Evolutionary conservation across 2,888 invertebrate species (phyloP).

Genomic region (Rhagonycha fulva): DNA sequence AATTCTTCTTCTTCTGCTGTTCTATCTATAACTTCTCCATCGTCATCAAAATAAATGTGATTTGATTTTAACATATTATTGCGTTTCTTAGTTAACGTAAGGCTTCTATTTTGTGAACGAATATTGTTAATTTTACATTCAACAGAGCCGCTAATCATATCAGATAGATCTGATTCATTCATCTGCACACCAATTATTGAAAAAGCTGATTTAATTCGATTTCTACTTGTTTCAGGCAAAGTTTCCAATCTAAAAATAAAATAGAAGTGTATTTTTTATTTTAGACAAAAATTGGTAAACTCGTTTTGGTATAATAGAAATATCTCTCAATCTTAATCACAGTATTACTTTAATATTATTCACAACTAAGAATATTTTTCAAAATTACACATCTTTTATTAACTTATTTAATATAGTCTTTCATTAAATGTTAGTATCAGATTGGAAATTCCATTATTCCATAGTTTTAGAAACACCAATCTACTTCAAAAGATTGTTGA

Average conservation of each 20-base stretch:
- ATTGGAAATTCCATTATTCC: no score
- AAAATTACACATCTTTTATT: no score
- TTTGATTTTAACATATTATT: conserved; percentile 50
- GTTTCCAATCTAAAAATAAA: not conserved
- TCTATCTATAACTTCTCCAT: conserved; percentile 61
- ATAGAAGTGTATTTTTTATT: not conserved
- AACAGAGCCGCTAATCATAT: conserved; percentile 60
- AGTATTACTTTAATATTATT: no score
- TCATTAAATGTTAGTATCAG: no score
- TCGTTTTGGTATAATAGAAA: no score
- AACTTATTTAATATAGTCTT: no score
- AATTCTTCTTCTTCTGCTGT: conserved; percentile 41
- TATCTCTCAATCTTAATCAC: no score
- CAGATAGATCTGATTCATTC: conserved; percentile 45
- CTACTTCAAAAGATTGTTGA: no score
- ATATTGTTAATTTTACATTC: conserved; percentile 67
- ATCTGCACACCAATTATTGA: conserved; percentile 65
- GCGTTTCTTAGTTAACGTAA: conserved; percentile 53
- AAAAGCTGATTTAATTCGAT: conserved; percentile 65
- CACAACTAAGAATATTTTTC: no score
- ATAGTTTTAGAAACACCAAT: no score
- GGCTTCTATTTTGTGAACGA: conserved; percentile 60
- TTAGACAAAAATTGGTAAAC: no score
- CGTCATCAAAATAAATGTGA: conserved; percentile 71
- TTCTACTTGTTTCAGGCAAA: conserved; percentile 3